Conservation (phyloP, 2,888 invertebrate species). For the Erebia aethiops region DNA sequence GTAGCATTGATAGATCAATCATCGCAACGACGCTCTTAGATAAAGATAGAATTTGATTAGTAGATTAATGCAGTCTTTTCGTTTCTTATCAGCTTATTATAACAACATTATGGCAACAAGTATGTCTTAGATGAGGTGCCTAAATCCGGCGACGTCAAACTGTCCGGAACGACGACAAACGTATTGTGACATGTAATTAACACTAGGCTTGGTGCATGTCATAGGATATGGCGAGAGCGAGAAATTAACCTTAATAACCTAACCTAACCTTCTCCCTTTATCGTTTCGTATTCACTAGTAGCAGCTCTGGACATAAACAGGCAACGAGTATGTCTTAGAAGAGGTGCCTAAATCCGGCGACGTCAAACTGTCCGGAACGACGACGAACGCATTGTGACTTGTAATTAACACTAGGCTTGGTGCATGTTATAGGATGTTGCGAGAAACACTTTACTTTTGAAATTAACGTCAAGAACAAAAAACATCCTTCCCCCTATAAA, state of each 20-base stretch:
- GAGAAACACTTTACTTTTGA: no score
- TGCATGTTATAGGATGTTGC: not conserved
- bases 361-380: constrained; percentile 66
- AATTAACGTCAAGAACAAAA: no score
- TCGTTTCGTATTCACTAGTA: no score
- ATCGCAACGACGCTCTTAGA: not conserved
- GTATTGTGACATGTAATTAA: constrained; percentile 69
- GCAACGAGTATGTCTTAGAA: constrained; percentile 11
- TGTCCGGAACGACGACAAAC: constrained; percentile 64
- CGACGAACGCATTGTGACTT: constrained; percentile 76
- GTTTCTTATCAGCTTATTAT: constrained; percentile 17
- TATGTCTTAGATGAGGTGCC: constrained; percentile 7
- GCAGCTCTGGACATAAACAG: no score
- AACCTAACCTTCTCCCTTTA: no score
- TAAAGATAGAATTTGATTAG: not conserved
- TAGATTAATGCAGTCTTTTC: constrained; percentile 8
- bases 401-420: constrained; percentile 37
- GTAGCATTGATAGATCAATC: constrained; percentile 8
- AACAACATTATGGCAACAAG: constrained; percentile 11
- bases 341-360: constrained; percentile 55
- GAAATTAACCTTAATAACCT: no score
- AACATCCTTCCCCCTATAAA: no score
- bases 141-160: constrained; percentile 67
- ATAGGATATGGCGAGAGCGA: no score
- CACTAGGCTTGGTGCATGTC: constrained; percentile 2